phyloP scores from a whole-genome alignment of 2,888 invertebrate species.

The Corythucha ciliata region DNA sequence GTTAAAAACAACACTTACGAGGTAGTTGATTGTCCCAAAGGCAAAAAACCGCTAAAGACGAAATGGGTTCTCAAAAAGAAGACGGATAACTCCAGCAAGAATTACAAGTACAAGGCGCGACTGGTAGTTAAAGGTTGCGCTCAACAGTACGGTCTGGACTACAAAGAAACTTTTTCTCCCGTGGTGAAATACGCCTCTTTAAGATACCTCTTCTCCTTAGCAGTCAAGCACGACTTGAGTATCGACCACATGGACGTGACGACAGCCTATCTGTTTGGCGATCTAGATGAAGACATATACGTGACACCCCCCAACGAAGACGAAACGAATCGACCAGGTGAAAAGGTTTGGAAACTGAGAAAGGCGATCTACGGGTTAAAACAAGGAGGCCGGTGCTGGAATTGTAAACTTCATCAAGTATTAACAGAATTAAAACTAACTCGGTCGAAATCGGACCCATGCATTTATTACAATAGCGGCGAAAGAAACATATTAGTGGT shows the following conservation, averaged over 20 bases:
- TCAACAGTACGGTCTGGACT: conserved; percentile 34
- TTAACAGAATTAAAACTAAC: conserved; percentile 15
- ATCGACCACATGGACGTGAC: conserved; percentile 27
- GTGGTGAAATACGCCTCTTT: conserved; percentile 35
- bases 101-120: conserved; percentile 36
- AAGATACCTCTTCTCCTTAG: conserved; percentile 32
- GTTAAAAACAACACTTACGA: conserved; percentile 33
- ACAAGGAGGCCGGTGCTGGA: conserved; percentile 27
- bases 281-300: conserved; percentile 28
- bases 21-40: conserved; percentile 20
- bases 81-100: conserved; percentile 23
- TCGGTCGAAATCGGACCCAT: conserved; percentile 18
- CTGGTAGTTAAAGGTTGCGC: conserved; percentile 35
- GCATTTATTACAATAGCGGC: too few relatives aligned
- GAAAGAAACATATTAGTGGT: too few relatives aligned
- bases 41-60: conserved; percentile 27
- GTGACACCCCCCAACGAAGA: conserved; percentile 26
- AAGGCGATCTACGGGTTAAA: conserved; percentile 32
- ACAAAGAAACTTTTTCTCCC: conserved; percentile 34
- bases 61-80: conserved; percentile 37
- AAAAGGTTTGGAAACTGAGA: conserved; percentile 25
- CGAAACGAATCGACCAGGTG: conserved; percentile 16
- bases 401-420: conserved; percentile 13
- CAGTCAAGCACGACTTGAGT: conserved; percentile 11
- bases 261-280: conserved; percentile 25